Base-by-base conservation (phyloP, 1,140 invertebrate species). In the Teleogryllus occipitalis region DNA sequence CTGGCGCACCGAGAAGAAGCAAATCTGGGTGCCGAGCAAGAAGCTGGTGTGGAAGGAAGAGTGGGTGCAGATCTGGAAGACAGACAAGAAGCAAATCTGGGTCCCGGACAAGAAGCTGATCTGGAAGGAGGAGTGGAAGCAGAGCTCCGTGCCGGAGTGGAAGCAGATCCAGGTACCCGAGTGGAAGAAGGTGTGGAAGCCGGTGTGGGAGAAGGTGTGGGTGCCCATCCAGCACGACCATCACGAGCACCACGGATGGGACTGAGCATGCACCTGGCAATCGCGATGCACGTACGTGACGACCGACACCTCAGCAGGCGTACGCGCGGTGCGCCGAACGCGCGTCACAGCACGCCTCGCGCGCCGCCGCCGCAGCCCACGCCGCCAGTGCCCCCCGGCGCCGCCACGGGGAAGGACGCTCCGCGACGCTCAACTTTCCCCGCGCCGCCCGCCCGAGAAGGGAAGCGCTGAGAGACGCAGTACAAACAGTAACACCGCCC, bases 121-220 rank as follows among this genome's bases (percentile, higher is more conserved):
- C 75, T 94, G 92, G 92, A 91, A 93, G 82, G 91, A 93, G 72
- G 93, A 94, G 83, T 93, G 92, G 90, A 92, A 82, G 92, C 84
- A 80, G 82, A 89, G 90, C 78, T 89, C 88, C 83, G 88, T 90
- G 78, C 90, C 91, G 46, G 89, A 89, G 18, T 91, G 91, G 89
- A 92, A 92, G 83, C 88, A 91, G 74, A 88, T 92, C 46, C 90
- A 93, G 85, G 90, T 93, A 18, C 91, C 92, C 21, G 89, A 90
- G 21, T 93, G 92, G 90, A 90, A 93, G 82, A 91, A 92, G 85
- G 89, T 93, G 22, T 93, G 90, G 91, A 93, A 93, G 82, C 92
- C 92, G 47, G 91, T 90, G 18, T 93, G 92, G 91, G 90, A 93
- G 84, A 92, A 93, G 84, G 91, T 92, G 78, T 93, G 92, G 92